A percentile compares a stretch with the other conserved stretches of the same genome.
Evolutionary conservation across 1,140 invertebrate species (phyloP).

Genomic region (Lasioglossum albipes): DNA sequence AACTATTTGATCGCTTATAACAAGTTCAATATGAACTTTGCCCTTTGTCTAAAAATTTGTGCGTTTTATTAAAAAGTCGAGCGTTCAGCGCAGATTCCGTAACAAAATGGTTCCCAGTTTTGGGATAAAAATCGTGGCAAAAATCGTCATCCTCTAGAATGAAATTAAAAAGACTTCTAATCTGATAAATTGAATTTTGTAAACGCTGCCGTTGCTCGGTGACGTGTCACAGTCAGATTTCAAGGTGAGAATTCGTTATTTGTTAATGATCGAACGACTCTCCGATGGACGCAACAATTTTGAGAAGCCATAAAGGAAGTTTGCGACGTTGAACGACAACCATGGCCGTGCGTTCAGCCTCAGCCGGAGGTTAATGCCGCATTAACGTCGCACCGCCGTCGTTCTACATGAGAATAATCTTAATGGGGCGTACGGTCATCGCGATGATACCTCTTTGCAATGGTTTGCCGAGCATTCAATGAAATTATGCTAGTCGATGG

Average conservation of each 20-base stretch:
- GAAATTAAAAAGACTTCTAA: too few species aligned
- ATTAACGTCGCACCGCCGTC: conserved; percentile 47
- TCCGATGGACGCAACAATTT: neutral
- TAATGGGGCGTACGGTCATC: conserved; percentile 4
- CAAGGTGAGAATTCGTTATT: neutral
- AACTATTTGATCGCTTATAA: too few species aligned
- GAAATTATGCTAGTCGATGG: conserved; percentile 2
- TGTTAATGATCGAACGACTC: conserved; percentile 13
- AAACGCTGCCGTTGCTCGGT: too few species aligned
- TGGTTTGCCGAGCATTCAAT: conserved; percentile 16
- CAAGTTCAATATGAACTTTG: too few species aligned
- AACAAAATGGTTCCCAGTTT: too few species aligned
- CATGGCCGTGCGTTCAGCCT: conserved; percentile 18
- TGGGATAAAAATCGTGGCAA: too few species aligned
- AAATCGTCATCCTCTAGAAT: too few species aligned
- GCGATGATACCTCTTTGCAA: conserved; percentile 11
- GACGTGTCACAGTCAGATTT: too few species aligned
- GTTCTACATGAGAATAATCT: conserved; percentile 27
- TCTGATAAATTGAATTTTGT: too few species aligned
- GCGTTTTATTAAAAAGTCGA: too few species aligned
- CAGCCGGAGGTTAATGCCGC: conserved; percentile 42
- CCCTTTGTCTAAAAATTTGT: too few species aligned
- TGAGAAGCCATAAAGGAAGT: conserved; percentile 17
- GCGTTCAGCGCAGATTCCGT: too few species aligned
- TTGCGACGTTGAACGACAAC: conserved; percentile 1